These are phyloP conservation scores for Trachelus iudaicus DNA, from an alignment of 2,888 invertebrate species.

Conservation along the genomic window DNA sequence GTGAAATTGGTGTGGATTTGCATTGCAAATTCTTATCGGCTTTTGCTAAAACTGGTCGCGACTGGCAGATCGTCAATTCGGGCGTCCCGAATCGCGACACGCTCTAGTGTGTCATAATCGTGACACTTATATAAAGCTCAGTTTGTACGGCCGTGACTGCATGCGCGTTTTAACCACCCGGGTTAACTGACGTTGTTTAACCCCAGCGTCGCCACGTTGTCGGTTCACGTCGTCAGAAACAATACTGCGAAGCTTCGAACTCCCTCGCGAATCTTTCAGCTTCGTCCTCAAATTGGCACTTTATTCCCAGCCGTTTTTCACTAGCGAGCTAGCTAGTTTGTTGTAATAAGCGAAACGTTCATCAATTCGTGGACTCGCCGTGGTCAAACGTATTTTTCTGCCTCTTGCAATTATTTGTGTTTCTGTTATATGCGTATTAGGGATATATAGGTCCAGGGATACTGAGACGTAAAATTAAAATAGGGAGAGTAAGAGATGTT, in stretches of 20 bases:
- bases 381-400: neutral
- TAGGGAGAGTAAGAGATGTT: neutral
- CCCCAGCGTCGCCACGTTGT: neutral
- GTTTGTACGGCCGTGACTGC: neutral
- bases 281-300: neutral
- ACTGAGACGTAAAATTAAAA: neutral
- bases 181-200: neutral
- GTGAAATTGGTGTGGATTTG: conserved; percentile 13
- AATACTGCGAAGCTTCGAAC: neutral
- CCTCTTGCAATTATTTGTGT: neutral
- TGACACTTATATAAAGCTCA: conserved; percentile 60
- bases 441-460: neutral
- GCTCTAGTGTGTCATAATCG: conserved; percentile 66
- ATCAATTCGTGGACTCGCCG: neutral
- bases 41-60: conserved; percentile 1
- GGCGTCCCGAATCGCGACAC: conserved; percentile 34
- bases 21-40: conserved; percentile 9
- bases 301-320: neutral
- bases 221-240: neutral
- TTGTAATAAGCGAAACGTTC: neutral
- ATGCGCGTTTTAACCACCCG: neutral
- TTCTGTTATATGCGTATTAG: neutral
- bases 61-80: conserved; percentile 26
- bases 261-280: neutral
- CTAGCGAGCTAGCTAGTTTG: neutral